Evolutionary conservation across 2,113 vertebrate species (phyloP).

Genomic region (Pardalotus punctatus): DNA sequence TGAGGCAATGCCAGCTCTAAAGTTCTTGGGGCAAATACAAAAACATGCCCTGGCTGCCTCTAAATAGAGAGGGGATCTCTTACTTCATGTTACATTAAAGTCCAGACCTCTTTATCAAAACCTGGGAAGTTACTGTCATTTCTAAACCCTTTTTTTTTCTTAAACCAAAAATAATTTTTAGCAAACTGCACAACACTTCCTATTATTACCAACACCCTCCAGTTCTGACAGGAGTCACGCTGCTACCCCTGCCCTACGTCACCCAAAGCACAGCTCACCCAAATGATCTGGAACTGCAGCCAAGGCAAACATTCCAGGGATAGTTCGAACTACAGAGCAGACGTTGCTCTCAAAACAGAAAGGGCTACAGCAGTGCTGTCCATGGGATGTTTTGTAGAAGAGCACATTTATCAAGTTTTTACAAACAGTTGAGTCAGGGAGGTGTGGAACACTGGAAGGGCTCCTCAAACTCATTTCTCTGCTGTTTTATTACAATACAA

Average conservation of each 20-base stretch:
- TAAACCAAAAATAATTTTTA: not conserved
- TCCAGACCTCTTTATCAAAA: not conserved
- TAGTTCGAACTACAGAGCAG: not conserved
- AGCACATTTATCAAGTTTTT: not conserved
- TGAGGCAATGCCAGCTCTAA: not conserved
- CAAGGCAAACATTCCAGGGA: constrained; percentile 4
- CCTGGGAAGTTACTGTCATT: not conserved
- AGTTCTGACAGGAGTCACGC: not conserved
- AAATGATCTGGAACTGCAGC: not conserved
- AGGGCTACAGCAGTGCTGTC: not conserved
- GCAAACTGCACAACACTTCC: not conserved
- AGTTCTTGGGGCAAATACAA: not conserved
- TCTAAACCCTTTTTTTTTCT: not conserved
- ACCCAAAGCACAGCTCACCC: not conserved
- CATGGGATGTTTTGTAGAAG: not conserved
- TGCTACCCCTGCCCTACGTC: not conserved
- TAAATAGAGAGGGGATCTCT: not conserved
- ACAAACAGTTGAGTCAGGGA: not conserved
- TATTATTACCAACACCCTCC: not conserved
- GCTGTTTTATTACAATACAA: not conserved
- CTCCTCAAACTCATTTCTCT: not conserved
- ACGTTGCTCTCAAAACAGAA: not conserved
- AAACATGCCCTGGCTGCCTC: not conserved
- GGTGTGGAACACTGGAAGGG: not conserved
- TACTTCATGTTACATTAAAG: not conserved